Conservation (phyloP, 2,797 vertebrate species). For the Triplophysa yarkandensis region DNA sequence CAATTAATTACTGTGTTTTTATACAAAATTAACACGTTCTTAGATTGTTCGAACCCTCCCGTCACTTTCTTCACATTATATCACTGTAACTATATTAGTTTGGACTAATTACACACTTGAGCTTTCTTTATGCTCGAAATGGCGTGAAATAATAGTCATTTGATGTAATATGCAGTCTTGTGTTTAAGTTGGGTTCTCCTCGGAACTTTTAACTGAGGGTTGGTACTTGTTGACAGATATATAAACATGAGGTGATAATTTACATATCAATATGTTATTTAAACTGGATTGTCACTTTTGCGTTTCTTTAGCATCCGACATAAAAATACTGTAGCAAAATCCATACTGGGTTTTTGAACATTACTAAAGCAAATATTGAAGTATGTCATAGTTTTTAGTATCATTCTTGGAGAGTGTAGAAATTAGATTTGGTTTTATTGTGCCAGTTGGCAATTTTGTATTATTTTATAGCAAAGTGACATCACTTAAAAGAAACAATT, state of each 20-base stretch:
- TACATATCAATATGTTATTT: not conserved
- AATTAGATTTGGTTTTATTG: too few species aligned
- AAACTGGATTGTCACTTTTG: not conserved
- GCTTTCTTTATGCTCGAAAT: conserved; percentile 9
- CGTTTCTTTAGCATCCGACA: not conserved
- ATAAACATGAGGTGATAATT: not conserved
- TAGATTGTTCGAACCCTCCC: conserved; percentile 23
- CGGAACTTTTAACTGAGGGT: not conserved
- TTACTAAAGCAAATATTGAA: too few species aligned
- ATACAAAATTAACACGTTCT: conserved; percentile 36
- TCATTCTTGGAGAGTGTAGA: too few species aligned
- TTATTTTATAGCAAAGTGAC: too few species aligned
- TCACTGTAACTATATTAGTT: not conserved
- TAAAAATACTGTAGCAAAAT: too few species aligned
- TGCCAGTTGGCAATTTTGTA: too few species aligned
- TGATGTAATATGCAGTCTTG: not conserved
- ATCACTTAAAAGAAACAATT: too few species aligned
- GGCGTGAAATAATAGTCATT: not conserved
- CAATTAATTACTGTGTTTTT: conserved; percentile 32
- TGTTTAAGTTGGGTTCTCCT: conserved; percentile 4
- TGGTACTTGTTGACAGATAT: not conserved
- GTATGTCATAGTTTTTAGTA: too few species aligned
- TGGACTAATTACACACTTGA: conserved; percentile 34
- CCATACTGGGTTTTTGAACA: too few species aligned
- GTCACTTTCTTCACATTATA: conserved; percentile 15